Conservation (phyloP, 2,113 vertebrate genomes). For the Garra rufa region DNA sequence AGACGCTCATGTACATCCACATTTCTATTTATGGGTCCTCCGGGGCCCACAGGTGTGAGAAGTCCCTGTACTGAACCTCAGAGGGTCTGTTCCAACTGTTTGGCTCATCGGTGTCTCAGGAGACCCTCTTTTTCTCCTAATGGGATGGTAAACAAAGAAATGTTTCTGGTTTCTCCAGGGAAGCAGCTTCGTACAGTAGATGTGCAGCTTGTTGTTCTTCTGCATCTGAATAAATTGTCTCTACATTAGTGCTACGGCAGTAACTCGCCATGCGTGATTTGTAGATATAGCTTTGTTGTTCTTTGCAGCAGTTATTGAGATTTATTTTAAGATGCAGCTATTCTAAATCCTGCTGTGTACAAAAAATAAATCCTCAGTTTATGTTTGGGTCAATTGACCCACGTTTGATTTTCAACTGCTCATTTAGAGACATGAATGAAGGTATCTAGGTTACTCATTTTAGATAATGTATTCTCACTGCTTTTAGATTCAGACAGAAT, state of each 20-base stretch:
- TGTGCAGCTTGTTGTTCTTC: background rate
- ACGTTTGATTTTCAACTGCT: background rate
- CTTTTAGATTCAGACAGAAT: too few relatives aligned
- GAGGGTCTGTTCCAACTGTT: background rate
- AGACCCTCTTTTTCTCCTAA: background rate
- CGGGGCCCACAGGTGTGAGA: background rate
- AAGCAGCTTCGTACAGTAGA: background rate
- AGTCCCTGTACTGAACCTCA: background rate
- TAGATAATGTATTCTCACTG: background rate
- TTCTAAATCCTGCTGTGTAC: background rate
- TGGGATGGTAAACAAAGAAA: background rate
- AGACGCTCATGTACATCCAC: background rate
- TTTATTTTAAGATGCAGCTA: background rate
- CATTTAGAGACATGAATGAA: background rate
- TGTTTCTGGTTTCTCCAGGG: constrained; percentile 7
- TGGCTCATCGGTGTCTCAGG: background rate
- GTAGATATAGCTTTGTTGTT: background rate
- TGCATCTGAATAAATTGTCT: background rate
- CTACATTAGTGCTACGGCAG: background rate
- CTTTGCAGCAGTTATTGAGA: background rate
- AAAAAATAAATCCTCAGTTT: background rate
- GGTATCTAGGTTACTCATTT: background rate
- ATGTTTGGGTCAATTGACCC: too few relatives aligned
- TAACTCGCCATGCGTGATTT: background rate
- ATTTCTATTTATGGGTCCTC: background rate